Conservation (phyloP, 2,797 vertebrate species). For the Halcyon leucocephala region DNA sequence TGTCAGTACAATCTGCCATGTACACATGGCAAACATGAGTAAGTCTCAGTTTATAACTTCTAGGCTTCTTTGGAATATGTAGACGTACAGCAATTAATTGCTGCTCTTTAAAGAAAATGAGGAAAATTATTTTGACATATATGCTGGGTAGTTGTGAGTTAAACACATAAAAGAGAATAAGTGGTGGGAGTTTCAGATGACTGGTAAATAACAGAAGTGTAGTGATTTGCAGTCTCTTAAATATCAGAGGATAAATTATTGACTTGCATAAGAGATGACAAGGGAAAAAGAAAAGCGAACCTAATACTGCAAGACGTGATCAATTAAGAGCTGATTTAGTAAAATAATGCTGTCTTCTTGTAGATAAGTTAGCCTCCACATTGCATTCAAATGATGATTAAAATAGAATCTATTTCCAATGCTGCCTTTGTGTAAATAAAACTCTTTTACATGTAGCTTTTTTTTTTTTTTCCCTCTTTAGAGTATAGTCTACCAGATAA, state of each 20-base stretch:
- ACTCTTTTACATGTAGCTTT: background rate
- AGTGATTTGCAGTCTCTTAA: slow-evolving; percentile 5
- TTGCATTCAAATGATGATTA: background rate
- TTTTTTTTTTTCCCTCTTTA: background rate
- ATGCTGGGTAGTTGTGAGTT: background rate
- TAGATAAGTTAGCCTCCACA: background rate
- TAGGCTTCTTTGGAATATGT: background rate
- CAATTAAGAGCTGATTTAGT: slow-evolving; percentile 16
- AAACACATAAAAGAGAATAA: background rate
- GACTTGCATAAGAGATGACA: background rate
- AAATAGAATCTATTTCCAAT: background rate
- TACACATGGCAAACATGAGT: background rate
- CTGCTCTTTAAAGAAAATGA: slow-evolving; percentile 2
- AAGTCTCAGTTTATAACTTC: background rate
- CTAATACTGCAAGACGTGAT: background rate
- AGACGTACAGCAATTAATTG: slow-evolving; percentile 22
- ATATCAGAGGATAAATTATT: slow-evolving; percentile 24
- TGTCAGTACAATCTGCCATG: background rate
- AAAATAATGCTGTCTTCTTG: slow-evolving; percentile 14
- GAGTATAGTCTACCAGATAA: background rate
- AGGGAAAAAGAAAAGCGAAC: background rate
- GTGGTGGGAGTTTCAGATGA: slow-evolving; percentile 8
- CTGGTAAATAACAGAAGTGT: slow-evolving; percentile 40
- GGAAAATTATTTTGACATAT: slow-evolving; percentile 22
- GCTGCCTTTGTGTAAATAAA: background rate